Percentiles rank a stretch among this genome's conserved stretches.
phyloP scores from a whole-genome alignment of 1,140 invertebrate species.

The Danaus melanippus region DNA sequence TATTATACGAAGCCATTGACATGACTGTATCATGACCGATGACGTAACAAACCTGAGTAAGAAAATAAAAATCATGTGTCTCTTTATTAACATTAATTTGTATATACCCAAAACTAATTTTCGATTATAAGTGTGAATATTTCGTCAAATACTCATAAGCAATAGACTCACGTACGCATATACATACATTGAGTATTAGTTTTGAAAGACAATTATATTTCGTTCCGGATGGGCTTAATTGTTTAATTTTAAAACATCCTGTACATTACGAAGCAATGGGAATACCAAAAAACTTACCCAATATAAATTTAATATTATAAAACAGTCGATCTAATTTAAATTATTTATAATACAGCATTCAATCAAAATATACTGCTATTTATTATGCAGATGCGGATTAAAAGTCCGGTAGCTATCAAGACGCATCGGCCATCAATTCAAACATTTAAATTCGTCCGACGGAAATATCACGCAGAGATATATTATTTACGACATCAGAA shows the following conservation, averaged over 20 bases:
- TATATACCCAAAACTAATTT: too few relatives aligned
- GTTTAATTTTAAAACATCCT: slow-evolving; percentile 10
- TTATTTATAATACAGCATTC: slow-evolving; percentile 21
- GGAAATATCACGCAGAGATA: slow-evolving; percentile 67
- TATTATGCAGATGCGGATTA: slow-evolving; percentile 40
- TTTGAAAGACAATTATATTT: slow-evolving; percentile 18
- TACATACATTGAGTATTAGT: slow-evolving; percentile 15
- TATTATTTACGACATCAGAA: slow-evolving; percentile 67
- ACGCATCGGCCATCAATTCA: slow-evolving; percentile 42
- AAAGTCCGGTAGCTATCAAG: slow-evolving; percentile 57
- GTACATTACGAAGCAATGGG: slow-evolving; percentile 7
- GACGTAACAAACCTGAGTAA: too few relatives aligned
- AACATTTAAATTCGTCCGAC: slow-evolving; percentile 57
- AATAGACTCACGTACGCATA: slow-evolving; percentile 9
- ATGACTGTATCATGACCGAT: too few relatives aligned
- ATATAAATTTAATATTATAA: slow-evolving; percentile 15
- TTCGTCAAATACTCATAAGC: too few relatives aligned
- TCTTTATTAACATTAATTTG: too few relatives aligned
- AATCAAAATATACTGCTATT: slow-evolving; percentile 27
- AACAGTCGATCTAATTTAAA: slow-evolving; percentile 13
- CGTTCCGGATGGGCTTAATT: slow-evolving; percentile 16
- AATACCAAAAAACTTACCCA: slow-evolving; percentile 9
- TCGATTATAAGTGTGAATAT: too few relatives aligned
- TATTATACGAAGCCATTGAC: too few relatives aligned
- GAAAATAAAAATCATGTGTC: too few relatives aligned